Base-by-base conservation (phyloP, 2,113 vertebrate genomes). In the Hyla sarda region DNA sequence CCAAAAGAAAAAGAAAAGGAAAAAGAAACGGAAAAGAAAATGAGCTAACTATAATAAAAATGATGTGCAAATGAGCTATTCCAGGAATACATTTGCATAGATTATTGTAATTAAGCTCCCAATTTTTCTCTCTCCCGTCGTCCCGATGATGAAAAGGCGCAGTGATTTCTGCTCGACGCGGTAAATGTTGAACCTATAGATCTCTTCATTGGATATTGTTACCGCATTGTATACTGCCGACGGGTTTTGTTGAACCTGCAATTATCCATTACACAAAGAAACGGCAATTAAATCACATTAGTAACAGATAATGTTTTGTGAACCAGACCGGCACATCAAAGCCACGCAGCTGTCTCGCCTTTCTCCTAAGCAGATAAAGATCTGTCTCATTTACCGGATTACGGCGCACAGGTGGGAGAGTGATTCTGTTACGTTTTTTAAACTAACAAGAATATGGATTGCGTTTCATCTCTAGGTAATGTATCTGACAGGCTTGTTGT, bases 271-370 rank as follows among this genome's bases (percentile, higher is more conserved):
- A 48, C n/a, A 79, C n/a, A 77, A 54, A 81, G 76, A 81, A 60
- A 81, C 76, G 47, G 84, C 77, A 81, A 86, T 86, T 86, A 86
- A 79, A 79, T 56, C 60, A 7, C 84, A 79, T 79, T 85, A 79
- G 60, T 79, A 45, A 71, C 75, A 71, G 74, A 76, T 84, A 84
- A 85, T 65, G 75, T 77, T 67, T 79, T 71, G 47, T 85, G 84
- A 79, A 54, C 60, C 75, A 23, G 65, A 71, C 14, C 75, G 21
- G 11, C 48, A 79, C 60, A 85, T 85, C 60, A 78, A 77, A 85
- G 47, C 50, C 1, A 7, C 14, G 21, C 84, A 78, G 47, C 84
- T 79, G 84, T 37, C 84, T 69, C 48, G 8, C 30, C 6, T 45
- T 45, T 17, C 58, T 73, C 69, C 82, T 84, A 76, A 84, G 41